Evolutionary conservation across 2,113 vertebrate species (phyloP).

Genomic region (Phylloscopus trochilus): DNA sequence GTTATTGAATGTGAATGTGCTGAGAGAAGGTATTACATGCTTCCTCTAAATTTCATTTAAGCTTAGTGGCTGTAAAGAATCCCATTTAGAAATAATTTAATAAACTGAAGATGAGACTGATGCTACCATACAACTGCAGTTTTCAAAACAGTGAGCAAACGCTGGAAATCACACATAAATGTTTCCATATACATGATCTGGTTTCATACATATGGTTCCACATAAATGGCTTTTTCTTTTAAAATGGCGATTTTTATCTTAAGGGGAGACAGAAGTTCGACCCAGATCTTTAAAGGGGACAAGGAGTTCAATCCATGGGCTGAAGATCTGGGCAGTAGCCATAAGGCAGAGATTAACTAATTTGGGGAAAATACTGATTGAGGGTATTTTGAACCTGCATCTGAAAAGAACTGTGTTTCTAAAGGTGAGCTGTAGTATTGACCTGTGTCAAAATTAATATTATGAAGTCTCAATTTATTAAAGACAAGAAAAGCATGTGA

Average conservation of each 20-base stretch:
- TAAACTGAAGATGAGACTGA: background rate
- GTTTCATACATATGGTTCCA: background rate
- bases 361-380: background rate
- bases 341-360: background rate
- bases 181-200: background rate
- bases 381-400: background rate
- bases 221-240: background rate
- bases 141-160: background rate
- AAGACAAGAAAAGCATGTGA: background rate
- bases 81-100: background rate
- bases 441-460: background rate
- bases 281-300: background rate
- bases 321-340: background rate
- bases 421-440: background rate
- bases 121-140: background rate
- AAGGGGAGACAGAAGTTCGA: background rate
- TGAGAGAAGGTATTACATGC: background rate
- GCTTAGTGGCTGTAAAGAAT: background rate
- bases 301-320: background rate
- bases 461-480: background rate
- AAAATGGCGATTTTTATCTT: background rate
- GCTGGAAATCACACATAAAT: background rate
- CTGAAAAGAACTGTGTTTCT: background rate
- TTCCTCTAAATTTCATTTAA: slow-evolving; percentile 21
- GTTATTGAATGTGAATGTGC: background rate